phyloP scores from a whole-genome alignment of 2,113 vertebrate genomes.

The Plectropomus leopardus region DNA sequence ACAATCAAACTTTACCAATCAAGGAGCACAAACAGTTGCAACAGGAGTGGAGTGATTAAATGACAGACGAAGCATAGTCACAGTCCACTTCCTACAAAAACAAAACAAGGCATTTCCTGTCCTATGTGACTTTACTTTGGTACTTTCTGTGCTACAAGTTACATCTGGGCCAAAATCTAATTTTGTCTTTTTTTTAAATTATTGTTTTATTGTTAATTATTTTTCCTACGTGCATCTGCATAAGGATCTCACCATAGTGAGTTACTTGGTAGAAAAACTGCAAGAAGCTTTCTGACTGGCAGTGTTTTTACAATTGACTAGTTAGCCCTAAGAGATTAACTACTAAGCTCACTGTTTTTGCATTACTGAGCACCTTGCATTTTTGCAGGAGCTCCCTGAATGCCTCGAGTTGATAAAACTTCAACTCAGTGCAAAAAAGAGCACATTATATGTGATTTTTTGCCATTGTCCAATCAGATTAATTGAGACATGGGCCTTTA shows the following conservation, averaged over 20 bases:
- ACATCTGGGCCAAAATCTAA: background rate
- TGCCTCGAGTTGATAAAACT: no score
- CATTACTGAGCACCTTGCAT: no score
- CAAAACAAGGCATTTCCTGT: background rate
- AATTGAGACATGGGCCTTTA: no score
- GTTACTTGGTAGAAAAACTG: background rate
- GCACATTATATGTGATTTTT: no score
- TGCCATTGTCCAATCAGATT: no score
- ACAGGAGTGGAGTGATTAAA: slow-evolving; percentile 18
- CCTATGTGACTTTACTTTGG: background rate
- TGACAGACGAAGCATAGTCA: background rate
- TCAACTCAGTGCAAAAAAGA: no score
- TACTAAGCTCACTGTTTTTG: no score
- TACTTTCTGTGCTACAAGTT: background rate
- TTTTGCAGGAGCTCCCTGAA: no score
- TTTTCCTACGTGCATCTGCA: no score
- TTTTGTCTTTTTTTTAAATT: background rate
- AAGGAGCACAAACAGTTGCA: slow-evolving; percentile 13
- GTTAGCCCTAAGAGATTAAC: background rate
- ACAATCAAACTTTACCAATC: slow-evolving; percentile 50
- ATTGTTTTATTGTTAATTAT: no score
- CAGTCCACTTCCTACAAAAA: background rate
- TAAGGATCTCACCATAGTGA: background rate
- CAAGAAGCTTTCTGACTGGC: background rate
- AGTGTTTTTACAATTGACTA: background rate